phyloP scores from a whole-genome alignment of 2,797 vertebrate species.

The Poeciliopsis gracilis region DNA sequence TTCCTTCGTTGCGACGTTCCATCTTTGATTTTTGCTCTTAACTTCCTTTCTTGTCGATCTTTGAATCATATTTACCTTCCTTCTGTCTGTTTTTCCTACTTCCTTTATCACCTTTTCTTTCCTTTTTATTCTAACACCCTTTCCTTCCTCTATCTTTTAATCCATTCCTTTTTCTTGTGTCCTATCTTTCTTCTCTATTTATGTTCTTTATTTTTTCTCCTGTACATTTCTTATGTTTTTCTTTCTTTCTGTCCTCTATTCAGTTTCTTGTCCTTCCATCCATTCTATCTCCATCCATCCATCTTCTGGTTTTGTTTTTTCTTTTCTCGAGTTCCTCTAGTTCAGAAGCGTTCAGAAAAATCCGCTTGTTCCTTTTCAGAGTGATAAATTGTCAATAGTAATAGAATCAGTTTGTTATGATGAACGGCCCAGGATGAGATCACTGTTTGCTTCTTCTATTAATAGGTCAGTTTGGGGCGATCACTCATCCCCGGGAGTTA shows the following conservation, averaged over 20 bases:
- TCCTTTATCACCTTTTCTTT: not conserved
- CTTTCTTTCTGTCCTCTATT: not conserved
- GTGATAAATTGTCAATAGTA: slow-evolving; percentile 34
- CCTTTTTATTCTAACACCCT: not conserved
- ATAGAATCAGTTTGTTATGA: slow-evolving; percentile 35
- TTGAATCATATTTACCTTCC: not conserved
- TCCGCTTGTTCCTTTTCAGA: slow-evolving; percentile 12
- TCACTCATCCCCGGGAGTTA: slow-evolving; percentile 38
- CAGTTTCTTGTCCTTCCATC: not conserved
- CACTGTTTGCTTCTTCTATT: slow-evolving; percentile 63
- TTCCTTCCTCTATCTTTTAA: not conserved
- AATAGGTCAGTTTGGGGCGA: slow-evolving; percentile 42
- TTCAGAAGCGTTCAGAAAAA: not conserved
- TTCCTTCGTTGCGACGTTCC: not conserved
- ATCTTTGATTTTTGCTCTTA: not conserved
- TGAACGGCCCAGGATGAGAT: slow-evolving; percentile 47
- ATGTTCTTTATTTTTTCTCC: not conserved
- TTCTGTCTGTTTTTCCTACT: not conserved
- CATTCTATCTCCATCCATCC: not conserved
- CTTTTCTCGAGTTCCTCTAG: not conserved
- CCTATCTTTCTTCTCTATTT: not conserved
- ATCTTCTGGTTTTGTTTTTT: not conserved
- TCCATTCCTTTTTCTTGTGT: not conserved
- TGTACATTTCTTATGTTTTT: not conserved
- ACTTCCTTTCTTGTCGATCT: not conserved